Percentiles rank a stretch among this genome's conserved stretches.
Evolutionary conservation across 1,140 invertebrate genomes (phyloP).

Genomic region (Trichogramma pretiosum): DNA sequence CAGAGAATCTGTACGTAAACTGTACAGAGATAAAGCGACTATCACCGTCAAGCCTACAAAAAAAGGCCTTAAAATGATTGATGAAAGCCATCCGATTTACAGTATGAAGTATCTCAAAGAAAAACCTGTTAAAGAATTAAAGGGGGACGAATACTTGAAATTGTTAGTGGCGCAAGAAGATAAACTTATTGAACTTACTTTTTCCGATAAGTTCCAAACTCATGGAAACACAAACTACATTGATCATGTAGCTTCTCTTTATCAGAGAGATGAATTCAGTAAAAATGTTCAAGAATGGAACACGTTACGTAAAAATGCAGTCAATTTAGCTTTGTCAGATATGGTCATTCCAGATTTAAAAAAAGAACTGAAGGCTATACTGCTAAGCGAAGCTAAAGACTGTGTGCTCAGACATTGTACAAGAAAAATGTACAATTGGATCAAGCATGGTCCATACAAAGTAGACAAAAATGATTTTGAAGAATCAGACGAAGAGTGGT

Average conservation of each 20-base stretch:
- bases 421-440: constrained; percentile 81
- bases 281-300: constrained; percentile 97
- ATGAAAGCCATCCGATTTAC: constrained; percentile 84
- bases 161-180: constrained; percentile 78
- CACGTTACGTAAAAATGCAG: constrained; percentile 71
- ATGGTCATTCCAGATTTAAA: constrained; percentile 84
- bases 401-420: constrained; percentile 76
- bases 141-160: constrained; percentile 84
- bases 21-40: constrained; percentile 85
- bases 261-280: constrained; percentile 90
- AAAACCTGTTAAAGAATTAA: constrained; percentile 86
- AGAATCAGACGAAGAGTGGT: constrained; percentile 81
- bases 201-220: constrained; percentile 71
- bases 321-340: constrained; percentile 79
- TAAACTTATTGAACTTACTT: constrained; percentile 64
- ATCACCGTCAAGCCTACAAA: constrained; percentile 79
- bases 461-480: constrained; percentile 65
- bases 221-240: constrained; percentile 68
- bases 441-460: constrained; percentile 80
- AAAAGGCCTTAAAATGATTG: constrained; percentile 85
- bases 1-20: constrained; percentile 74
- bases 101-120: constrained; percentile 89
- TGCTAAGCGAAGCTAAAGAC: constrained; percentile 84
- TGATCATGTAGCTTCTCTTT: constrained; percentile 86
- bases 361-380: constrained; percentile 73